These are phyloP conservation scores for Sciurus carolinensis DNA, from an alignment of 2,797 vertebrate genomes.

Conservation along the genomic window DNA sequence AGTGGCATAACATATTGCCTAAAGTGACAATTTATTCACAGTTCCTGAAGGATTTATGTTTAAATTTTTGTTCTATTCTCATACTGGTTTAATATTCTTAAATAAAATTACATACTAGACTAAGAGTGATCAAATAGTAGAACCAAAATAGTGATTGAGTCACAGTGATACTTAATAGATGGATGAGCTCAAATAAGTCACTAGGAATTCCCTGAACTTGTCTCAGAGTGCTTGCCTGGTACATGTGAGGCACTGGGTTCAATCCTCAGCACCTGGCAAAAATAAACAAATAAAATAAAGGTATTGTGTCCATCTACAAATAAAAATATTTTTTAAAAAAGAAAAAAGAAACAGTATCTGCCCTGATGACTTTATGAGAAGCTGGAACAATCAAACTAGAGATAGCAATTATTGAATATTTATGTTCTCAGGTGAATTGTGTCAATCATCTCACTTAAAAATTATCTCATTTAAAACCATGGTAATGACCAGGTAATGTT, in stretches of 20 bases:
- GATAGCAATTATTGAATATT: background rate
- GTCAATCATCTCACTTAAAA: background rate
- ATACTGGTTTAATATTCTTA: constrained; percentile 21
- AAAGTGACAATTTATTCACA: background rate
- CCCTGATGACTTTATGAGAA: background rate
- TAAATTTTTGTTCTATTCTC: constrained; percentile 3
- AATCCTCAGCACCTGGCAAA: too few relatives aligned
- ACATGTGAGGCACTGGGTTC: too few relatives aligned
- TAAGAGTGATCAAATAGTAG: background rate
- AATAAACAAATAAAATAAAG: too few relatives aligned
- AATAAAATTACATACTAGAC: background rate
- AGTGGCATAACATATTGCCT: background rate
- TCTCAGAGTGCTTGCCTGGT: too few relatives aligned
- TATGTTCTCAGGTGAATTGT: background rate
- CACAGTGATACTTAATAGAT: background rate
- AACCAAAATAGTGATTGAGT: background rate
- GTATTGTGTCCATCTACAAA: too few relatives aligned
- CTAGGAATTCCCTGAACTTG: too few relatives aligned
- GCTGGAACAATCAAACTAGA: background rate
- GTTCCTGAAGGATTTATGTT: background rate
- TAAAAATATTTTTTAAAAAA: background rate
- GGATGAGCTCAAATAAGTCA: background rate
- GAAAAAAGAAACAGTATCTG: background rate
- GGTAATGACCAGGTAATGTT: background rate
- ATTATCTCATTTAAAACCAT: background rate